Base-by-base conservation (phyloP, 2,113 vertebrate genomes). In the Strix aluco region DNA sequence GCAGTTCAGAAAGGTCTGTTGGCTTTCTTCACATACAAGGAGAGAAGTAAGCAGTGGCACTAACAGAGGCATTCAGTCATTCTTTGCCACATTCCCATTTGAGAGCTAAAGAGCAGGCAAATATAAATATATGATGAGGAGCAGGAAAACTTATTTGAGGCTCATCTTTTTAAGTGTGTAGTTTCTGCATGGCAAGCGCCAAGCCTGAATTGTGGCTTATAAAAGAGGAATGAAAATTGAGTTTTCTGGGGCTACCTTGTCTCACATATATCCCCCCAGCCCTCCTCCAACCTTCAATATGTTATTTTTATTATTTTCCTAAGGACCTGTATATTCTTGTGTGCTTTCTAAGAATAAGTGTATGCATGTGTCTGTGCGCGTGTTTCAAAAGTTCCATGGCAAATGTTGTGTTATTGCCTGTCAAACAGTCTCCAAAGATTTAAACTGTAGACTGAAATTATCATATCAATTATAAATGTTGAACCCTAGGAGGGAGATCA, bases 291-390 rank as follows among this genome's bases (percentile, higher is more conserved):
- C 5, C 11, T 17, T 13, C 3, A 5, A 16, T 46, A 46, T 18
- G 16, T 46, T 46, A 46, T 51, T 70, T 36, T 63, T 21, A 6
- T 12, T 38, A 1, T 40, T 87, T 90, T 75, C 34, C 20, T 47
- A 27, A 42, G 16, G 20, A 85, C 4, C 6, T 26, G 2, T 30
- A 16, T 59, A n/a, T 15, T 90, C 36, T 54, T 42, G 23, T 32
- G 27, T 36, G 11, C 26, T 63, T 92, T 83, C 54, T 57, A 66
- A 51, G 26, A 32, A 72, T 30, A 92, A 25, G 9, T 5, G 1
- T 27, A 3, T 34, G 5, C 0, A 0, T 15, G 1, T 26, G 10
- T 81, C 40, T 11, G 1, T 40, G 16, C 46, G 29, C 1, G 0
- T 14, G 3, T 73, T 93, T 80, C 16, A 51, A 46, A 86, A 71